These are phyloP conservation scores for Himalopsyche tibetana DNA, from an alignment of 2,888 invertebrate genomes.

Conservation along the genomic window DNA sequence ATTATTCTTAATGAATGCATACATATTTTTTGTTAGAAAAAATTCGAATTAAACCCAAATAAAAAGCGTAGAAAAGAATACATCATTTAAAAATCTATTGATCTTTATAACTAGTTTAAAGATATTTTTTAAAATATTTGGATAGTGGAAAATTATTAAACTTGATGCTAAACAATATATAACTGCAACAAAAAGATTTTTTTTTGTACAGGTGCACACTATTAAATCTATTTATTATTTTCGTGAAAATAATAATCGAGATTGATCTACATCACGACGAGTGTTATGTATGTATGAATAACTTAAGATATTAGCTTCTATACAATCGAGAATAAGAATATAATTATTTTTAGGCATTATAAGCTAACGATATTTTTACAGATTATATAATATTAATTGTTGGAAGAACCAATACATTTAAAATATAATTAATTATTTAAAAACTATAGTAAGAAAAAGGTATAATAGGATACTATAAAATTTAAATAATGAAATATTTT, in stretches of 20 bases:
- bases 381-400: neutral
- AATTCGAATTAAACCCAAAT: neutral
- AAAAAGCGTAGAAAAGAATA: neutral
- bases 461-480: slow-evolving; percentile 19
- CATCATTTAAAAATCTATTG: neutral
- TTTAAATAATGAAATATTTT: slow-evolving; percentile 22
- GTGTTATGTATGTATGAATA: too few relatives aligned
- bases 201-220: too few relatives aligned
- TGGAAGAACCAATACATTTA: slow-evolving; percentile 33
- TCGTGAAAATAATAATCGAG: too few relatives aligned
- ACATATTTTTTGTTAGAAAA: neutral
- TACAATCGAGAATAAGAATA: too few relatives aligned
- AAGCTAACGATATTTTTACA: slow-evolving; percentile 19
- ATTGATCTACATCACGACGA: too few relatives aligned
- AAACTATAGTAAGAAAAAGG: slow-evolving; percentile 11
- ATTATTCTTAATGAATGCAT: neutral
- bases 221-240: too few relatives aligned
- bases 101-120: neutral
- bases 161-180: too few relatives aligned
- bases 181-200: too few relatives aligned
- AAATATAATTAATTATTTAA: neutral
- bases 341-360: neutral
- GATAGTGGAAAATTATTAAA: too few relatives aligned
- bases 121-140: neutral
- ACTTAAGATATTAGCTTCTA: too few relatives aligned